Conservation (phyloP, 2,113 vertebrate genomes). For the Suricata suricatta region DNA sequence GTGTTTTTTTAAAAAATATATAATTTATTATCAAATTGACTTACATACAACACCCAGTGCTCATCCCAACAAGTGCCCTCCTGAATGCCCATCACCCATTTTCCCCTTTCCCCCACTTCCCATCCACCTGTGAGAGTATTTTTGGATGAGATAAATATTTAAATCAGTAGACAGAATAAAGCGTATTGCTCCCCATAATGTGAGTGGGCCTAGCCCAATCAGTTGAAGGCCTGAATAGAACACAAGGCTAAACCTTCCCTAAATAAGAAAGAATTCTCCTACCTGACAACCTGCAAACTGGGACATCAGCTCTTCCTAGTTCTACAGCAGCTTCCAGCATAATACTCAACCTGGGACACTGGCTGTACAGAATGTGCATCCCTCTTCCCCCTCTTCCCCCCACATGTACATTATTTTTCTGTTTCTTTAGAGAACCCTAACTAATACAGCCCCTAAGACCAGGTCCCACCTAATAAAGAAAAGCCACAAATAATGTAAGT, state of each 20-base stretch:
- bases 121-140: background rate
- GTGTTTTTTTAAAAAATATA: no score
- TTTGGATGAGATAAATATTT: slow-evolving; percentile 1
- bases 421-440: background rate
- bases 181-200: background rate
- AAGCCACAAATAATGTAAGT: background rate
- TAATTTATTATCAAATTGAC: no score
- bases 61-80: no score
- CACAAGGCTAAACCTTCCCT: background rate
- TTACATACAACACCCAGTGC: no score
- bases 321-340: background rate
- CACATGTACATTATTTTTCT: background rate
- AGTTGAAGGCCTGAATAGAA: background rate
- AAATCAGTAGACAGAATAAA: background rate
- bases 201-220: background rate
- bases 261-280: background rate
- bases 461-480: background rate
- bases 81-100: no score
- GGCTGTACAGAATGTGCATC: background rate
- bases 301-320: background rate
- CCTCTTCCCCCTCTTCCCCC: background rate
- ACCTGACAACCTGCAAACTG: background rate
- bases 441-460: background rate
- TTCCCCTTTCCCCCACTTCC: no score
- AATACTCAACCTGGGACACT: background rate